These are phyloP conservation scores for Aplysia californica DNA, from an alignment of 1,140 invertebrate species.

Conservation along the genomic window DNA sequence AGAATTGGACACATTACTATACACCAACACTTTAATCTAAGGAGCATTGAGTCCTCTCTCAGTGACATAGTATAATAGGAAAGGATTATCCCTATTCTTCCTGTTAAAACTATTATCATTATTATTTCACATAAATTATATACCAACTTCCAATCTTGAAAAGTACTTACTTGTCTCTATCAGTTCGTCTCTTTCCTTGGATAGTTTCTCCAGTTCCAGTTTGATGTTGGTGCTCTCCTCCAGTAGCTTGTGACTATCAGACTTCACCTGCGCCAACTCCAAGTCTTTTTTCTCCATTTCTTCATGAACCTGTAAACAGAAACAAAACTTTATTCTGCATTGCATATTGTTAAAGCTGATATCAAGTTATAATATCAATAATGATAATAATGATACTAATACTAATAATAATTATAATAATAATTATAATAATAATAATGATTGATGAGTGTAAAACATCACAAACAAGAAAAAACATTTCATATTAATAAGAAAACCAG, in stretches of 20 bases:
- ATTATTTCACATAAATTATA: no score
- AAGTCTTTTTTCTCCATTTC: slow-evolving; percentile 72
- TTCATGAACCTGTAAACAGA: slow-evolving; percentile 55
- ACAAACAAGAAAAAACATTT: background rate
- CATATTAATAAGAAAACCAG: no score
- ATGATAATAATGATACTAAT: no score
- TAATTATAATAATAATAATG: background rate
- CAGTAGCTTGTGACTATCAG: slow-evolving; percentile 69
- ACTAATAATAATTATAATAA: no score
- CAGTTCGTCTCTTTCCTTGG: slow-evolving; percentile 62
- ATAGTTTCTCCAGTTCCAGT: slow-evolving; percentile 67
- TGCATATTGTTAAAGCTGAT: background rate
- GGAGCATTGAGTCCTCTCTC: no score
- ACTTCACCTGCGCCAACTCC: slow-evolving; percentile 65
- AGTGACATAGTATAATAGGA: no score
- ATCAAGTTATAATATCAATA: no score
- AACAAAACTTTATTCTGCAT: background rate
- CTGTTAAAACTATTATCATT: no score
- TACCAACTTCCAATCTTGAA: no score
- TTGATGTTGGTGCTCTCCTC: slow-evolving; percentile 70
- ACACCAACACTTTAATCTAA: background rate
- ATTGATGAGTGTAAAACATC: background rate
- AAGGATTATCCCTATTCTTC: no score
- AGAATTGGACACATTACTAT: background rate
- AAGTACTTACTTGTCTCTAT: slow-evolving; percentile 42